Evolutionary conservation across 1,140 invertebrate species (phyloP), one percentile per base, ranked within the genome.

Genomic region (Lithobius niger): DNA sequence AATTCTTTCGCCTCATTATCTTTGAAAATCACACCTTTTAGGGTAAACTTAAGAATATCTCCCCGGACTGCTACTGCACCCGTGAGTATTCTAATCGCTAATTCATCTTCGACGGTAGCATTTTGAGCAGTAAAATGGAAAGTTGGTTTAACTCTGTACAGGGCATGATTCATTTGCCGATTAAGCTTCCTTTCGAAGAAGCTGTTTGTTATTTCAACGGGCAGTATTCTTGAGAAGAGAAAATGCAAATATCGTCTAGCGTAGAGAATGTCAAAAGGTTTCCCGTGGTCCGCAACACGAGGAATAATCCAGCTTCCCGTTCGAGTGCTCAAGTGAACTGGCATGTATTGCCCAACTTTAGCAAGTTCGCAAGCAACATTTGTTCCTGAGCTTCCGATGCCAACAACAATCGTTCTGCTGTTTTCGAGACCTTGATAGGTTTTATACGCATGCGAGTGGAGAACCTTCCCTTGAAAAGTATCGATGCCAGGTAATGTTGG

Each of bases 351-450:
- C n/a, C n/a, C n/a, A n/a, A n/a, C n/a, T n/a, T n/a, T n/a, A n/a
- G n/a, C n/a, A n/a, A 77, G 55, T 53, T 78, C 76, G 2, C 74
- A 73, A 19, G 74, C 76, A 26, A 75, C 73, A 61, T 78, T 76
- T 3, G 69, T 66, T 15, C 72, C 74, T 4, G 77, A 78, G 62
- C 78, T 79, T 13, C 76, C 76, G 27, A 79, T 69, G n/a, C 76
- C 76, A 18, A 77, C 60, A 19, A 77, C 65, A 16, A 77, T 59
- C 4, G 74, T 70, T 22, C 63, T 60, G 57, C 73, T 71, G 27
- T 67, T 68, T 44, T 71, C 67, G 56, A 65, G 72, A 10, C 67
- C 63, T 16, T 53, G 52, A 16, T 58, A 59, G 43, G 62, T 62
- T 36, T 62, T 62, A 60, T 74, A 76, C 4, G 68, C 62, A 27